These are phyloP conservation scores for Drosophila murphyi DNA, from an alignment of 1,140 invertebrate genomes.

Conservation along the genomic window DNA sequence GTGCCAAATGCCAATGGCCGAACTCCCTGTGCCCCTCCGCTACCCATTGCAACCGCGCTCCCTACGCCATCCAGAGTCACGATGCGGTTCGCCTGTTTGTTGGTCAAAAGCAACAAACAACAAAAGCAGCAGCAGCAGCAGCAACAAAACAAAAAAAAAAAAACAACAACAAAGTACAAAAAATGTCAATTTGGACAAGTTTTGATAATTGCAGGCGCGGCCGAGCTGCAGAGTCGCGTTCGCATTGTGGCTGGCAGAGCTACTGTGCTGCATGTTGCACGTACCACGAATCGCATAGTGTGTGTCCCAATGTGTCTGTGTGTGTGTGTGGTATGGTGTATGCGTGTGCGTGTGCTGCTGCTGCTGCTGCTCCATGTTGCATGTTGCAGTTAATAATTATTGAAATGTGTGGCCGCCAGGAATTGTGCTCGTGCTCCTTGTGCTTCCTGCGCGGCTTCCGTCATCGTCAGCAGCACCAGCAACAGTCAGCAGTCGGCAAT, in stretches of 20 bases:
- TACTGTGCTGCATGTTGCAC: constrained; percentile 64
- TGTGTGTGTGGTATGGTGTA: constrained; percentile 50
- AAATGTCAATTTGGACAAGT: constrained; percentile 82
- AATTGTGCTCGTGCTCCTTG: constrained; percentile 77
- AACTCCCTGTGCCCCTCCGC: constrained; percentile 10
- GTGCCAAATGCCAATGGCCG: constrained; percentile 64
- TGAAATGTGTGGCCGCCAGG: constrained; percentile 80
- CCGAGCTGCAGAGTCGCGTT: constrained; percentile 27
- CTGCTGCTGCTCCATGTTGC: constrained; percentile 62
- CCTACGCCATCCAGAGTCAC: not conserved
- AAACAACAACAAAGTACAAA: constrained; percentile 30
- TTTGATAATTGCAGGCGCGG: constrained; percentile 77
- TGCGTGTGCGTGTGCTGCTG: constrained; percentile 35
- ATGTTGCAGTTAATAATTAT: constrained; percentile 83
- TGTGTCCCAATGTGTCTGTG: constrained; percentile 28
- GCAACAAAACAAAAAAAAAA: constrained; percentile 1
- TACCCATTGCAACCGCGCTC: not conserved
- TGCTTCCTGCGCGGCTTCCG: constrained; percentile 78
- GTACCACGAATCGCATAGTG: constrained; percentile 18
- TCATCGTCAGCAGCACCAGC: constrained; percentile 28
- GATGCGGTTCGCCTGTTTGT: constrained; percentile 40
- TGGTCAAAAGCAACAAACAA: constrained; percentile 29
- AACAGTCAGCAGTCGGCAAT: constrained; percentile 36
- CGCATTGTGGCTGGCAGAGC: constrained; percentile 34
- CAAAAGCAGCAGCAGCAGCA: not conserved